These are phyloP conservation scores for Alcis repandata DNA, from an alignment of 2,888 invertebrate species.

Conservation along the genomic window DNA sequence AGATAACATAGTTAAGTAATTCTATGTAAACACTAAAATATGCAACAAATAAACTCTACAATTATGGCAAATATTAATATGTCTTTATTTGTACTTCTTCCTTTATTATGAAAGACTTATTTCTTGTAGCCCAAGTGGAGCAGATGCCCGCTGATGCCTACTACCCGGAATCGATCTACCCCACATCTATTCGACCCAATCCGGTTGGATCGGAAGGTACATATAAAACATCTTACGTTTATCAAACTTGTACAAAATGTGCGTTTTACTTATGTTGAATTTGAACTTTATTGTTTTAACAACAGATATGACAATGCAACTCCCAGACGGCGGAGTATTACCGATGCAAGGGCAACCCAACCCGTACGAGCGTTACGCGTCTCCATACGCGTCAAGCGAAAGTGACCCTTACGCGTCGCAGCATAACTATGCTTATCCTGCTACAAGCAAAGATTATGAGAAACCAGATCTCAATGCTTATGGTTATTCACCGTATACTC, in stretches of 20 bases:
- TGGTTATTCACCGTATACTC: conserved; percentile 72
- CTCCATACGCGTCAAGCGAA: conserved; percentile 63
- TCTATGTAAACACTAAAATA: too few species aligned
- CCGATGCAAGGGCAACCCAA: conserved; percentile 61
- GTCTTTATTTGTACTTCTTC: too few species aligned
- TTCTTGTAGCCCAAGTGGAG: conserved; percentile 66
- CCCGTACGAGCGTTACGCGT: conserved; percentile 66
- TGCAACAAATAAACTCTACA: too few species aligned
- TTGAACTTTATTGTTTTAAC: conserved; percentile 59
- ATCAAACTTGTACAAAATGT: not conserved
- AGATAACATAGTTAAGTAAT: too few species aligned
- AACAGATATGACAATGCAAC: conserved; percentile 71
- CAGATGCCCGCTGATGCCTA: conserved; percentile 66
- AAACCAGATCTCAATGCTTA: conserved; percentile 67
- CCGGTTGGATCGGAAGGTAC: conserved; percentile 91
- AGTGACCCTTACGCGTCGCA: conserved; percentile 61
- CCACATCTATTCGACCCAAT: conserved; percentile 89
- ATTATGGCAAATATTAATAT: too few species aligned
- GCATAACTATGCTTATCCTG: conserved; percentile 63
- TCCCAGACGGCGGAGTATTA: conserved; percentile 75
- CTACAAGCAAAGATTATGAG: conserved; percentile 62
- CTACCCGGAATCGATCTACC: conserved; percentile 82
- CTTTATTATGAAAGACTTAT: conserved; percentile 3
- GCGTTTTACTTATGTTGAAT: not conserved
- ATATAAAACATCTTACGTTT: not conserved